Evolutionary conservation across 2,113 vertebrate species (phyloP).

Genomic region (Seriola aureovittata): DNA sequence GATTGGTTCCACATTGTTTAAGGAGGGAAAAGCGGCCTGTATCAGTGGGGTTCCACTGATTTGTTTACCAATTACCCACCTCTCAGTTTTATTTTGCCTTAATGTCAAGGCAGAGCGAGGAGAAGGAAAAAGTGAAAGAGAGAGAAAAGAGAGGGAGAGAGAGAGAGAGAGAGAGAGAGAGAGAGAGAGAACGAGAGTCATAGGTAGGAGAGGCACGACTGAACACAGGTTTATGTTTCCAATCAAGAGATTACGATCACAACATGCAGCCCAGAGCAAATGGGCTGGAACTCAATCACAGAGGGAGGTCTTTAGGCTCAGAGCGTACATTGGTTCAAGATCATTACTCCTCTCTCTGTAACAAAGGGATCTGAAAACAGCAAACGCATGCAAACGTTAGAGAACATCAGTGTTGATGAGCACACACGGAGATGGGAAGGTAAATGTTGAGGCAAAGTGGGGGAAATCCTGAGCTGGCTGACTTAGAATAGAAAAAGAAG

Average conservation of each 20-base stretch:
- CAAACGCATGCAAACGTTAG: conserved; percentile 46
- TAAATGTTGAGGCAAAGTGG: conserved; percentile 40
- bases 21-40: conserved; percentile 7
- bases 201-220: conserved; percentile 38
- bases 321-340: conserved; percentile 60
- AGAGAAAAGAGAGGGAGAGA: background rate
- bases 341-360: conserved; percentile 60
- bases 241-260: conserved; percentile 74
- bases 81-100: conserved; percentile 27
- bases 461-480: conserved; percentile 59
- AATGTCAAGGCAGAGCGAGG: background rate
- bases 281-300: conserved; percentile 63
- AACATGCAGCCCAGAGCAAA: conserved; percentile 68
- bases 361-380: conserved; percentile 48
- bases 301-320: conserved; percentile 61
- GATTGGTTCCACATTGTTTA: conserved; percentile 42
- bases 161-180: background rate
- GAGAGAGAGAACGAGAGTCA: background rate
- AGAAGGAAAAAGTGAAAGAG: background rate
- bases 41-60: conserved; percentile 22
- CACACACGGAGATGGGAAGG: conserved; percentile 38
- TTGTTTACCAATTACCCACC: conserved; percentile 36
- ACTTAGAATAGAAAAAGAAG: conserved; percentile 47
- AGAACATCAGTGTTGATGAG: conserved; percentile 31
- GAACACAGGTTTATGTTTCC: conserved; percentile 62